Evolutionary conservation across 2,888 invertebrate genomes (phyloP).

Genomic region (Julus scandinavius): DNA sequence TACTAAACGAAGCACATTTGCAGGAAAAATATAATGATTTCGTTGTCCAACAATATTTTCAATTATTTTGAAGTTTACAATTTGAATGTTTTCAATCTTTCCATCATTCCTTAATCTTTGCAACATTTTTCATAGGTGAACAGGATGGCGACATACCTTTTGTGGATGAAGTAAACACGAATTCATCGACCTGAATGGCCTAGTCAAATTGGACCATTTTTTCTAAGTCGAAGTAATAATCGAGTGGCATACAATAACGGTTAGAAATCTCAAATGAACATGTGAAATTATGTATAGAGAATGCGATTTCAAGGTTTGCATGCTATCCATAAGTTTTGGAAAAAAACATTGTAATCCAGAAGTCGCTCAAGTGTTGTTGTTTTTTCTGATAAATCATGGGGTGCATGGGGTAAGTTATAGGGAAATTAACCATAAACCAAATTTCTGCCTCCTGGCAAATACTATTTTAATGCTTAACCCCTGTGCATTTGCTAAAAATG

Average conservation of each 20-base stretch:
- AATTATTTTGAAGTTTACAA: no score
- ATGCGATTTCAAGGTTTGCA: background rate
- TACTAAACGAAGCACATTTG: no score
- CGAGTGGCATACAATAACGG: background rate
- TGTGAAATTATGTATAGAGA: background rate
- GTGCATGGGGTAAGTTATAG: background rate
- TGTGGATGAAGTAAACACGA: background rate
- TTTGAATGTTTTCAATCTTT: no score
- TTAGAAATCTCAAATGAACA: background rate
- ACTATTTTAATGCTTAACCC: no score
- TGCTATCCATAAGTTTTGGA: background rate
- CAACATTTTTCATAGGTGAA: background rate
- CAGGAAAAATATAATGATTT: no score
- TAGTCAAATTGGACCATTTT: background rate
- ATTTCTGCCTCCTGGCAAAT: background rate
- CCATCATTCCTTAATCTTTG: background rate
- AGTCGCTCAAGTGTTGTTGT: background rate
- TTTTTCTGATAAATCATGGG: background rate
- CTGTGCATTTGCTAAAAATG: no score
- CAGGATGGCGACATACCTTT: background rate
- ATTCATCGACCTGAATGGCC: background rate
- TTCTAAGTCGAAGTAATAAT: background rate
- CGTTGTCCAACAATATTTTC: no score
- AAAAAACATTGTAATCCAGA: background rate
- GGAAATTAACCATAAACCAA: background rate